These are phyloP conservation scores for Mixornis gularis DNA, from an alignment of 2,113 vertebrate species.

Conservation along the genomic window DNA sequence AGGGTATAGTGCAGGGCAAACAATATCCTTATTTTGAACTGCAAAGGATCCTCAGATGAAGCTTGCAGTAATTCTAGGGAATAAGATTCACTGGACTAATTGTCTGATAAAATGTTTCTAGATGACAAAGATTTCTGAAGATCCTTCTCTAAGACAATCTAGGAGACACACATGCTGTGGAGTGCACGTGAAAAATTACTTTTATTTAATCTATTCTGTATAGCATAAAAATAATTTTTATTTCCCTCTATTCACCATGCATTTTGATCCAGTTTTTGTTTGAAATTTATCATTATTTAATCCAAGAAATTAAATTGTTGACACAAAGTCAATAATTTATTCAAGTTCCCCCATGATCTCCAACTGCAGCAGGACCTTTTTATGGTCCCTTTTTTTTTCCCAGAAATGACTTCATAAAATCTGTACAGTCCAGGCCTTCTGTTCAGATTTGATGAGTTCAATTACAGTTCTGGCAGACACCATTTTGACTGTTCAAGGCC, in stretches of 20 bases:
- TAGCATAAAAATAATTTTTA: neutral
- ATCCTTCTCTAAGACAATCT: neutral
- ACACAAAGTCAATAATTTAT: constrained; percentile 35
- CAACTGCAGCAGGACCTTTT: neutral
- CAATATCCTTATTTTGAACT: neutral
- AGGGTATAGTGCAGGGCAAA: neutral
- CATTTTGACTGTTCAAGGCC: neutral
- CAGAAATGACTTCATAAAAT: neutral
- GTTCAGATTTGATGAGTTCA: neutral
- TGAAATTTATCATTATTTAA: neutral
- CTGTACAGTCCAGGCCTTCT: neutral
- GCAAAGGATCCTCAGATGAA: neutral
- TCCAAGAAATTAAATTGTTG: neutral
- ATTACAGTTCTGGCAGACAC: neutral
- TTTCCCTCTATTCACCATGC: neutral
- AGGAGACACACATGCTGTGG: neutral
- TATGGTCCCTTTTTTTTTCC: neutral
- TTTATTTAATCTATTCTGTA: neutral
- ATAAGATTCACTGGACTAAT: neutral
- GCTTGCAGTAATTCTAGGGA: neutral
- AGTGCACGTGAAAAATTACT: neutral
- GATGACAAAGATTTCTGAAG: neutral
- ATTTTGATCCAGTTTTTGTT: neutral
- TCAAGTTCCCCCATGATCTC: neutral
- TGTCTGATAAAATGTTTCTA: neutral